Evolutionary conservation across 2,888 invertebrate genomes (phyloP).

Genomic region (Erebia epiphron): DNA sequence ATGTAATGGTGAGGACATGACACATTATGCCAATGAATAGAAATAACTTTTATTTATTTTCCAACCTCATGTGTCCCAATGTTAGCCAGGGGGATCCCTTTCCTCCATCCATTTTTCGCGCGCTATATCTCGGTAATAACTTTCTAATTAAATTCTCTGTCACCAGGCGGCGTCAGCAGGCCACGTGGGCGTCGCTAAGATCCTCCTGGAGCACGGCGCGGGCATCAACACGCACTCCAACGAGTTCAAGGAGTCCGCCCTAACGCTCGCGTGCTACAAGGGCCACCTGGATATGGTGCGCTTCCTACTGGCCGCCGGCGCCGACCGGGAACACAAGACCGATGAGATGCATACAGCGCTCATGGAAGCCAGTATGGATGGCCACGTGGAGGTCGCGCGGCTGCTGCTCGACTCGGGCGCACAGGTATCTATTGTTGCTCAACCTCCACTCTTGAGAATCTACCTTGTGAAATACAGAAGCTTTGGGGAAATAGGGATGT

Average conservation of each 20-base stretch:
- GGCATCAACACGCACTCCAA: slow-evolving; percentile 99
- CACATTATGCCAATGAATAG: too few species aligned
- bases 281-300: slow-evolving; percentile 98
- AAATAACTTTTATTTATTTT: too few species aligned
- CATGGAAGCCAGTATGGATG: slow-evolving; percentile 99
- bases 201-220: slow-evolving; percentile 95
- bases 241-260: slow-evolving; percentile 99
- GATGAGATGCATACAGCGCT: slow-evolving; percentile 99
- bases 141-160: slow-evolving; percentile 16
- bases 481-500: too few species aligned
- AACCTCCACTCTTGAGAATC: too few species aligned
- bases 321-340: slow-evolving; percentile 98
- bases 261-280: slow-evolving; percentile 97
- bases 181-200: slow-evolving; percentile 95
- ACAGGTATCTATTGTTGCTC: slow-evolving; percentile 77
- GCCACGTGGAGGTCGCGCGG: slow-evolving; percentile 98
- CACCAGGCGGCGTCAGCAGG: slow-evolving; percentile 94
- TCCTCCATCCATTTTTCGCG: too few species aligned
- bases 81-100: too few species aligned
- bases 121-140: not conserved
- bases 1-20: slow-evolving; percentile 68
- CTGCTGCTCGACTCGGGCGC: slow-evolving; percentile 97
- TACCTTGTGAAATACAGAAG: too few species aligned
- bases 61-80: too few species aligned
- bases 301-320: slow-evolving; percentile 97